Base-by-base conservation (phyloP, 2,888 invertebrate species). In the Dasysyrphus albostriatus region DNA sequence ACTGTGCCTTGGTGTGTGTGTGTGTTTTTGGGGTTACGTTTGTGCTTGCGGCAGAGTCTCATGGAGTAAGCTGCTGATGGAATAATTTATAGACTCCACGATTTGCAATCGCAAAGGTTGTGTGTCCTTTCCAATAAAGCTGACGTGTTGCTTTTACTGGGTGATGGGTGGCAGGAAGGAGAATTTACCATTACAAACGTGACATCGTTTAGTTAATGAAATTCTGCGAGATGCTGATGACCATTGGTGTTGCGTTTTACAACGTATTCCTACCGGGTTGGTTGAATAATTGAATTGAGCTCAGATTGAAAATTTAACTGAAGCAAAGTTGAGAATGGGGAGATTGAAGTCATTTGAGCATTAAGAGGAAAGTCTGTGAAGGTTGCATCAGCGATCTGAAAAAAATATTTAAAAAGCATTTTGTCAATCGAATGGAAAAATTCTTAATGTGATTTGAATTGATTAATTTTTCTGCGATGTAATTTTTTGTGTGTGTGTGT, bases 21-120 rank as follows among this genome's bases (percentile, higher is more conserved):
- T 47, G 61, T 49, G 44, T 7, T 29, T 42, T 65, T n/a, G 47
- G 65, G 65, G 47, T 47, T 32, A 12, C 12, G 58, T 16, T 34
- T 44, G 32, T 39, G 37, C 44, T 29, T 19, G 6, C 24, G 47
- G 16, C 34, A 56, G 34, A 34, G 1, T 34, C 34, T n/a, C 16
- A 9, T 47, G 24, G 24, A 54, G 75, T 42, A 32, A 32, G 37
- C 49, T 79, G 72, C 75, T 65, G 83, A 87, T 75, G 37, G 78
- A 87, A 87, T 83, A 75, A 78, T 83, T 87, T 83, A 87, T 83
- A 78, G 75, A 83, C 54, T 69, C 65, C 74, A 61, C 24, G 67
- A 61, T 72, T 63, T 72, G 42, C 49, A 49, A 37, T 72, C 70
- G 32, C n/a, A 39, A 14, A 24, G 14, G 61, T 61, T 51, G 29